Evolutionary conservation across 2,797 vertebrate genomes (phyloP), one percentile per base, ranked within the genome.

Genomic region (Pagetopsis macropterus): DNA sequence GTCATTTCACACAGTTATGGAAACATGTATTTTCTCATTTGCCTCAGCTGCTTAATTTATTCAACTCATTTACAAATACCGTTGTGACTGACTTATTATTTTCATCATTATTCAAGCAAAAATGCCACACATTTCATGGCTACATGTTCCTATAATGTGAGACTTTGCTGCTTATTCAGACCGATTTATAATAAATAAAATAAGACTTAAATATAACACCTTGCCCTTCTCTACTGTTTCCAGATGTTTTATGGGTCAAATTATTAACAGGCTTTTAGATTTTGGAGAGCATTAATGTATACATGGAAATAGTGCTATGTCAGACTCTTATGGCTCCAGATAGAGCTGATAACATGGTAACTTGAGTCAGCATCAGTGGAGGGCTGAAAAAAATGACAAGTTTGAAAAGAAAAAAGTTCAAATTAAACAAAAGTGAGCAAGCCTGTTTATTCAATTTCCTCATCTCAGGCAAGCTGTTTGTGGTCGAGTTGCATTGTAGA

Each of bases 181-280:
- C 51, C 19, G 17, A 21, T 17, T 33, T 33, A 13, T 16, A 19
- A 17, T 55, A 55, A 48, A 19, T 33, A 50, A 49, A 59, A 58
- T 14, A 33, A 11, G 4, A 45, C 17, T 45, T 48, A 14, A 56
- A 31, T 21, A 54, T 11, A 17, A 55, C 17, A 65, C 5, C 50
- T n/a, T 14, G 40, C 40, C 43, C 21, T 54, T 55, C 54, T 44
- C 9, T 21, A 13, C 31, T 21, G 12, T 43, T 41, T 27, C 43
- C 19, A 57, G 54, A 41, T 69, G 19, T 59, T 50, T 59, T 59
- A n/a, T n/a, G 17, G 45, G 17, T 12, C 65, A 68, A 40, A 23
- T 15, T 58, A 23, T 50, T 41, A 27, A 50, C 15, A 16, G 9
- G 5, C 2, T 17, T 52, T 17, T 7, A 48, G 15, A 27, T 57